phyloP scores from a whole-genome alignment of 2,797 vertebrate genomes.

The Aselliscus stoliczkanus region DNA sequence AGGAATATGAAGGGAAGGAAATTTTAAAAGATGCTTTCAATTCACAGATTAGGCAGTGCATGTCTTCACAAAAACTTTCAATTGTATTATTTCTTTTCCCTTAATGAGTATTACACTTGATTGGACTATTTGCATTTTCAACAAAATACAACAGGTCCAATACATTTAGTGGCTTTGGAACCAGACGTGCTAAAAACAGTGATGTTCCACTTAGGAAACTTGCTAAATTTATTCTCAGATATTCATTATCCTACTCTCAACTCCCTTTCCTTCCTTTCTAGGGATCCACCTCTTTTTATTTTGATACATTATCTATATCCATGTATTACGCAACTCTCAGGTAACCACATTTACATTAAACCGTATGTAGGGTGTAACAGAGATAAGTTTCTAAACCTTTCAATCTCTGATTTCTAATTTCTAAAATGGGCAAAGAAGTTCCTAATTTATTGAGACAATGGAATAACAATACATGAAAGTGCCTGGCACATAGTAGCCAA shows the following conservation, averaged over 20 bases:
- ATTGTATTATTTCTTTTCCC: constrained; percentile 26
- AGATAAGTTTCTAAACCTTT: constrained; percentile 13
- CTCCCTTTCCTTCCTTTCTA: not conserved
- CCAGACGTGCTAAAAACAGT: not conserved
- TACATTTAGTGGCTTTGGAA: not conserved
- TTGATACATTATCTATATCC: not conserved
- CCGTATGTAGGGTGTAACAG: not conserved
- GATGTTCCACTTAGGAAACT: not conserved
- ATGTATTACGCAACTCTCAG: not conserved
- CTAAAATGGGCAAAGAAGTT: constrained; percentile 16
- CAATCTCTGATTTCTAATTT: constrained; percentile 14
- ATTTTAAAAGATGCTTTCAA: constrained; percentile 56
- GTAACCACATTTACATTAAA: not conserved
- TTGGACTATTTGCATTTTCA: constrained; percentile 40
- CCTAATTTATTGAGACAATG: not conserved
- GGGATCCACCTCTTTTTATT: not conserved
- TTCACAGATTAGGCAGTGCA: constrained; percentile 30
- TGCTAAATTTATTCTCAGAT: not conserved
- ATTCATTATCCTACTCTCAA: not conserved
- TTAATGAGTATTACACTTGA: constrained; percentile 19
- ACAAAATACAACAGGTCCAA: not conserved
- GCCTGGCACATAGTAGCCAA: not conserved
- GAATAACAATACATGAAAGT: not conserved
- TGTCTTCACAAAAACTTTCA: constrained; percentile 48
- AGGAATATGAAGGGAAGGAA: constrained; percentile 47